Conservation (phyloP, 2,113 vertebrate species). For the Gyps fulvus region DNA sequence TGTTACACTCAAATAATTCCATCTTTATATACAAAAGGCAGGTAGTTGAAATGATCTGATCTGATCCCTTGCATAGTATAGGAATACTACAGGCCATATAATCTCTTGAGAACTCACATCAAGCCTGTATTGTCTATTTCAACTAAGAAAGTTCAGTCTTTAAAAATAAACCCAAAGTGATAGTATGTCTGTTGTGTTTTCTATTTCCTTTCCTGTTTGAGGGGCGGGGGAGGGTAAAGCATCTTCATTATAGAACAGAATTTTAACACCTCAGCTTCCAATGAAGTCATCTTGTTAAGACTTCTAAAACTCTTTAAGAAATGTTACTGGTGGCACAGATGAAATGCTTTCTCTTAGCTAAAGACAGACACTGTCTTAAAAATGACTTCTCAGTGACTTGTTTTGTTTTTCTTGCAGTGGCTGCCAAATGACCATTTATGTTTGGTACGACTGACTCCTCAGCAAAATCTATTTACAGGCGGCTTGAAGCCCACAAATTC, state of each 20-base stretch:
- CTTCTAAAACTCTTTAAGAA: neutral
- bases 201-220: neutral
- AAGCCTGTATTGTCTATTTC: neutral
- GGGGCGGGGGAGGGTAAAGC: neutral
- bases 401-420: conserved; percentile 7
- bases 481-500: conserved; percentile 79
- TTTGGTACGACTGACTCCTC: conserved; percentile 86
- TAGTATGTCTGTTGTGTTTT: neutral
- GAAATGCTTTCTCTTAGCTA: neutral
- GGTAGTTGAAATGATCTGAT: neutral
- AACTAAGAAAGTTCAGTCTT: neutral
- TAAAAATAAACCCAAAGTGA: neutral
- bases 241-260: neutral
- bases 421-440: conserved; percentile 80
- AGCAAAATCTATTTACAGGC: conserved; percentile 79
- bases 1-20: neutral
- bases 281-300: neutral
- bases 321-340: neutral
- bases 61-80: neutral
- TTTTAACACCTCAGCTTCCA: neutral
- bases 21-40: neutral
- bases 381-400: neutral
- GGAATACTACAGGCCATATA: neutral
- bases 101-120: neutral
- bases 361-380: neutral